phyloP scores from a whole-genome alignment of 2,888 invertebrate species.

The Periphyllus acericola region DNA sequence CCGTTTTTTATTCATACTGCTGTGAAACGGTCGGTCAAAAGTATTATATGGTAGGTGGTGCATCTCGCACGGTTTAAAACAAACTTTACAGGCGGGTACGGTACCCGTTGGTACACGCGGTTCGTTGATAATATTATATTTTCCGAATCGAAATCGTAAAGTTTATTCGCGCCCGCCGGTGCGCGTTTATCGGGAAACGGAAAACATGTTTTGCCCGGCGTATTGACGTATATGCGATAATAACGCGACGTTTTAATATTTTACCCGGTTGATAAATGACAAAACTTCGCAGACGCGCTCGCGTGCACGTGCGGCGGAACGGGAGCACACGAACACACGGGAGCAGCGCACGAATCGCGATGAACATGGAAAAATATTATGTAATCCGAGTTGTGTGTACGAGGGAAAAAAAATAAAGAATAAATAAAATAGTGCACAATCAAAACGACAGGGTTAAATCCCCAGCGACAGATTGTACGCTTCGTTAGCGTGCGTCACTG shows the following conservation, averaged over 20 bases:
- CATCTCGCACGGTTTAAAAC: background rate
- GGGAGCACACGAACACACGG: background rate
- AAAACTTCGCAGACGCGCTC: conserved; percentile 6
- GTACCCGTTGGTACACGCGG: no score
- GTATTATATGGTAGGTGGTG: no score
- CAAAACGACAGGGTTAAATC: conserved; percentile 51
- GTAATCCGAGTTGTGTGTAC: conserved; percentile 33
- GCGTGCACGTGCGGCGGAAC: background rate
- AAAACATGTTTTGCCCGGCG: background rate
- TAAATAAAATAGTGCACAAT: conserved; percentile 14
- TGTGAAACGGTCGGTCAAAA: no score
- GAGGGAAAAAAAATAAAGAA: background rate
- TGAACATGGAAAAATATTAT: conserved; percentile 6
- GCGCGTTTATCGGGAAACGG: background rate
- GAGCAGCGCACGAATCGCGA: background rate
- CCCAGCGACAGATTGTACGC: conserved; percentile 58
- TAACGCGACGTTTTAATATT: background rate
- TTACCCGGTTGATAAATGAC: background rate
- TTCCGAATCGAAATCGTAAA: background rate
- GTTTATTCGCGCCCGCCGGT: background rate
- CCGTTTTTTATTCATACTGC: no score
- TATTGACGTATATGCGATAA: background rate
- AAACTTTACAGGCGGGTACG: background rate
- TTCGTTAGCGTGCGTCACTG: conserved; percentile 58
- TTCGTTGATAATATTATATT: no score